Percentiles rank a stretch among this genome's conserved stretches.
Evolutionary conservation across 2,113 vertebrate species (phyloP).

Genomic region (Tetrao urogallus): DNA sequence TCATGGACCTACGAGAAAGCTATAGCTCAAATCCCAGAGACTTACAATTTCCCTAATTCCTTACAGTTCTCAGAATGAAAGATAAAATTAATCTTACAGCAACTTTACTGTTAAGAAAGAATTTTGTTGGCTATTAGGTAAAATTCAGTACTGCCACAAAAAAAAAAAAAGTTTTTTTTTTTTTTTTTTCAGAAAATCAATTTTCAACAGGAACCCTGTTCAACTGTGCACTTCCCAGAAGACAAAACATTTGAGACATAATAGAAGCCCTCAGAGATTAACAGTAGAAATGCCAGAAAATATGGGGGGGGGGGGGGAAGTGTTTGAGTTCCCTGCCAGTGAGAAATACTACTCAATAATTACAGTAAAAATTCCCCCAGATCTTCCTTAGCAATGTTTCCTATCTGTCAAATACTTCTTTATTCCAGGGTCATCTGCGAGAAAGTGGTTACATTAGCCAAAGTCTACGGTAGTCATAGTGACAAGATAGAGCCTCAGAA

Average conservation of each 20-base stretch:
- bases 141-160: background rate
- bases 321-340: background rate
- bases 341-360: background rate
- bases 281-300: background rate
- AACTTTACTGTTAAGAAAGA: background rate
- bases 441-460: background rate
- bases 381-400: background rate
- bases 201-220: background rate
- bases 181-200: background rate
- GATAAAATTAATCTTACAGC: background rate
- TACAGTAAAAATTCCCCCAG: background rate
- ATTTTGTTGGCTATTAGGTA: background rate
- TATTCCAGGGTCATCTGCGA: background rate
- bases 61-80: constrained; percentile 4
- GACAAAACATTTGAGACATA: background rate
- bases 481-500: background rate
- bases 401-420: background rate
- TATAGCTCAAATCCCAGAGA: constrained; percentile 15
- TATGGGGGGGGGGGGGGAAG: too few species aligned
- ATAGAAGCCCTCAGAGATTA: background rate
- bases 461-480: background rate
- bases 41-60: background rate
- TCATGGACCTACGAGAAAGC: background rate
- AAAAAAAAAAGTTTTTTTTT: too few species aligned
- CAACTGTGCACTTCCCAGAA: background rate